Conservation (phyloP, 2,888 invertebrate genomes). For the Scelioninae gen. 1 region DNA sequence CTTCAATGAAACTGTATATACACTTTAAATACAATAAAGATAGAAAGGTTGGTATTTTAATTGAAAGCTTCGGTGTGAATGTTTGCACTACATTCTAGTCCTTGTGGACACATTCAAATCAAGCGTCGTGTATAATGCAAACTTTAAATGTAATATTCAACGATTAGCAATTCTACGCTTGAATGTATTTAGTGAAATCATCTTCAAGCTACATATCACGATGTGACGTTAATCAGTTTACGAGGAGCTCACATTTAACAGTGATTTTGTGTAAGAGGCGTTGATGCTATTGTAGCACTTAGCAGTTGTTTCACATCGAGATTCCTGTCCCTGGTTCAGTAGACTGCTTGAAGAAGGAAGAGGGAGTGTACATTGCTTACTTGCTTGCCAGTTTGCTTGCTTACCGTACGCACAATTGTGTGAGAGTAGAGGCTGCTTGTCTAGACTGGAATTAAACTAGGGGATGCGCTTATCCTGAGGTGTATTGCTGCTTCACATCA, state of each 20-base stretch:
- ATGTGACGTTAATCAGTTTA: conserved; percentile 76
- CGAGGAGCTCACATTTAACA: conserved; percentile 75
- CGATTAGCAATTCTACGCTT: conserved; percentile 33
- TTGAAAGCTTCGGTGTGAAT: not conserved
- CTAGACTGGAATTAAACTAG: conserved; percentile 76
- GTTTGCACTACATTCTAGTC: not conserved
- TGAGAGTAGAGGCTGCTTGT: conserved; percentile 77
- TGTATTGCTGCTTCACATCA: conserved; percentile 66
- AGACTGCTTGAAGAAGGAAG: conserved; percentile 56
- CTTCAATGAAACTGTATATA: not conserved
- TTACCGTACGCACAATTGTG: conserved; percentile 71
- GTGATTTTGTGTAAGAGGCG: conserved; percentile 80
- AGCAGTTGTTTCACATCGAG: conserved; percentile 73
- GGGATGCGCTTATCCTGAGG: conserved; percentile 73
- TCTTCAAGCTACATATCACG: conserved; percentile 39
- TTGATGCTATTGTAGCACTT: conserved; percentile 78
- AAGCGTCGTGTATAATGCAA: conserved; percentile 2
- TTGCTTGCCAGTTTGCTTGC: conserved; percentile 67
- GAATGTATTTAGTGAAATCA: conserved; percentile 43
- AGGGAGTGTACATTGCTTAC: conserved; percentile 58
- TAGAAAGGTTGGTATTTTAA: not conserved
- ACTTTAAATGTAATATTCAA: conserved; percentile 22
- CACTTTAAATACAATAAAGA: not conserved
- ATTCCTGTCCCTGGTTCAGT: conserved; percentile 66
- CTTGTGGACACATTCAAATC: not conserved